Percentiles rank a stretch among this genome's conserved stretches.
phyloP scores from a whole-genome alignment of 2,888 invertebrate species.

The Drosophila dives region DNA sequence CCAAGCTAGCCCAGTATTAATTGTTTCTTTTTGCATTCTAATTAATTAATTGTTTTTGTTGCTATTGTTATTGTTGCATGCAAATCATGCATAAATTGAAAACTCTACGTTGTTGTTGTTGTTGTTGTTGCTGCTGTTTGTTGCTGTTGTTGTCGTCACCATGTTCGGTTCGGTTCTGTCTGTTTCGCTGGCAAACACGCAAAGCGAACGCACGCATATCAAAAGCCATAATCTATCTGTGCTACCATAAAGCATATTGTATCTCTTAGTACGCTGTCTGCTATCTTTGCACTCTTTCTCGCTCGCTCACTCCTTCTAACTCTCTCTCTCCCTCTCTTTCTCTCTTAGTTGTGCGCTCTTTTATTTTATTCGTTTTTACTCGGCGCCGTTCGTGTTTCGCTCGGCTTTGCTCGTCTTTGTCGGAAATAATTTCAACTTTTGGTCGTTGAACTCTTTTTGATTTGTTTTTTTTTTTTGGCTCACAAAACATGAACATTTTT shows the following conservation, averaged over 20 bases:
- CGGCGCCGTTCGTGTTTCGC: conserved; percentile 17
- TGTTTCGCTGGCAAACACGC: conserved; percentile 48
- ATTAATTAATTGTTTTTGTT: conserved; percentile 48
- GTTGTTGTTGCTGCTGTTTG: conserved; percentile 2
- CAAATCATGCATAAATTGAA: conserved; percentile 69
- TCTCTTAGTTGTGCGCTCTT: conserved; percentile 5
- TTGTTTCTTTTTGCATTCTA: conserved; percentile 40
- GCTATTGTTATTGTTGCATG: conserved; percentile 51
- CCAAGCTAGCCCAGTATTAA: background rate
- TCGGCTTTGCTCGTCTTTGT: conserved; percentile 39
- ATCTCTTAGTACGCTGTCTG: conserved; percentile 50
- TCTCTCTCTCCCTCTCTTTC: background rate
- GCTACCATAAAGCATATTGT: conserved; percentile 46
- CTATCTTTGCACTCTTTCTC: background rate
- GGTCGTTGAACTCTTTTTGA: conserved; percentile 78
- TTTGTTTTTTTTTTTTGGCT: conserved; percentile 57
- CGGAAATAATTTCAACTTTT: conserved; percentile 76
- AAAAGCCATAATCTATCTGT: conserved; percentile 38
- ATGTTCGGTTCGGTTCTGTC: conserved; percentile 21
- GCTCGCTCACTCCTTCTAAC: conserved; percentile 6
- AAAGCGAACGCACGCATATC: conserved; percentile 64
- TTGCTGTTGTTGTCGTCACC: conserved; percentile 38
- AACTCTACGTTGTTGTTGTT: conserved; percentile 12
- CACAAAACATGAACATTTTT: conserved; percentile 55
- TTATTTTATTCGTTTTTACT: conserved; percentile 12